Base-by-base conservation (phyloP, 2,113 vertebrate species). In the Gambusia affinis region DNA sequence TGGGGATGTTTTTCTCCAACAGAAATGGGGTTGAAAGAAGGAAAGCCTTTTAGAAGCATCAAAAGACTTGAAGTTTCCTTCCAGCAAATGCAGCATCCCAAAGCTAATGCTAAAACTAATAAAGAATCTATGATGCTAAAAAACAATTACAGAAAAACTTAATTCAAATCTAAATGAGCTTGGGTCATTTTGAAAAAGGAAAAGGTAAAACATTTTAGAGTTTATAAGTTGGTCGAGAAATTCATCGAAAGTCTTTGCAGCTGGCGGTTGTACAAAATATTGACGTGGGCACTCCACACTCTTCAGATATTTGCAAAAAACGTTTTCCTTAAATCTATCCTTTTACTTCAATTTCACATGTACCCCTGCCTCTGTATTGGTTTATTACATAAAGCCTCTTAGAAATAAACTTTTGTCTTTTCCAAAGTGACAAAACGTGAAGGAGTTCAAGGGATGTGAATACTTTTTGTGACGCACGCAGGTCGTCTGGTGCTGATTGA, bases 401-500 rank as follows among this genome's bases (percentile, higher is more conserved):
- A 57, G 35, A 57, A 57, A 57, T n/a, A 57, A 24, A n/a, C 19
- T 57, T 57, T 10, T 0, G 8, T 57, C 10, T 57, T 7, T n/a
- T 57, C 35, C 10, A 24, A 47, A 8, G 51, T 8, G 51, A 57
- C 51, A 11, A n/a, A 24, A 57, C 10, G 51, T 24, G 51, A 24
- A 3, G 17, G n/a, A 10, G 51, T 57, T n/a, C 22, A n/a, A n/a
- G 2, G 51, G 8, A 22, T 24, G 51, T 57, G 51, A 57, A 57
- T 10, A 57, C 51, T n/a, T 57, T 57, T n/a, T n/a, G 22, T 57
- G 51, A n/a, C n/a, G 51, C 22, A 10, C 8, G 51, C 24, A 27
- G 37, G 27, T 65, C 60, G 19, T 54, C 39, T 22, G 65, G 69
- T 24, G 61, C 54, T 66, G 64, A 66, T 78, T 42, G 63, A 44